phyloP scores from a whole-genome alignment of 2,888 invertebrate species.

The Lysandra coridon region DNA sequence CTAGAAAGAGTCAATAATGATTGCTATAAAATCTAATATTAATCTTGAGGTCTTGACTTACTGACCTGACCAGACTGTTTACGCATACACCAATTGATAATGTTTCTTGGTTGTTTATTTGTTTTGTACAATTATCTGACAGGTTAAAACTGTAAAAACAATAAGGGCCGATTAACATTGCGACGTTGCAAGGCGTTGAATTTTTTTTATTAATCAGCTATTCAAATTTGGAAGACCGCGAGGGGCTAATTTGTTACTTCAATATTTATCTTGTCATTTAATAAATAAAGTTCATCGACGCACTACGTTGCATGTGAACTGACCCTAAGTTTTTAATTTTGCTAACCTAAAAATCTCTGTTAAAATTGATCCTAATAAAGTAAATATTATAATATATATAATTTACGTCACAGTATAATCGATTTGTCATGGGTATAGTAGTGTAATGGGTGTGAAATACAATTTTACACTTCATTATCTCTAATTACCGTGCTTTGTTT shows the following conservation, averaged over 20 bases:
- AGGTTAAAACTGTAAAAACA: too few relatives aligned
- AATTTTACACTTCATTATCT: background rate
- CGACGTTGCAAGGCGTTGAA: too few relatives aligned
- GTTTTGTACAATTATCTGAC: background rate
- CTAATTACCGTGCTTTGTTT: background rate
- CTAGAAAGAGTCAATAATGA: background rate
- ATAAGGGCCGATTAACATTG: too few relatives aligned
- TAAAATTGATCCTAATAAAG: background rate
- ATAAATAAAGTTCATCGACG: too few relatives aligned
- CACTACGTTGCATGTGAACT: too few relatives aligned
- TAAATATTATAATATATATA: background rate
- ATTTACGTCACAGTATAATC: background rate
- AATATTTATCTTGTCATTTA: too few relatives aligned
- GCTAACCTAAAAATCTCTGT: background rate
- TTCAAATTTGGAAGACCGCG: too few relatives aligned
- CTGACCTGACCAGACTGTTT: background rate
- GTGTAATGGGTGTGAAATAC: background rate
- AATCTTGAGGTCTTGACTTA: conserved; percentile 6
- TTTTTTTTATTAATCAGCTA: too few relatives aligned
- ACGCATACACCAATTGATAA: background rate
- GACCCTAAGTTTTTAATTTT: too few relatives aligned
- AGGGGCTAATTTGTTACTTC: too few relatives aligned
- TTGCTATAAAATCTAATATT: background rate
- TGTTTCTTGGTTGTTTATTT: background rate
- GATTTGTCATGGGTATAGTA: background rate